Evolutionary conservation across 1,140 invertebrate species (phyloP).

Genomic region (Lethocerus indicus): DNA sequence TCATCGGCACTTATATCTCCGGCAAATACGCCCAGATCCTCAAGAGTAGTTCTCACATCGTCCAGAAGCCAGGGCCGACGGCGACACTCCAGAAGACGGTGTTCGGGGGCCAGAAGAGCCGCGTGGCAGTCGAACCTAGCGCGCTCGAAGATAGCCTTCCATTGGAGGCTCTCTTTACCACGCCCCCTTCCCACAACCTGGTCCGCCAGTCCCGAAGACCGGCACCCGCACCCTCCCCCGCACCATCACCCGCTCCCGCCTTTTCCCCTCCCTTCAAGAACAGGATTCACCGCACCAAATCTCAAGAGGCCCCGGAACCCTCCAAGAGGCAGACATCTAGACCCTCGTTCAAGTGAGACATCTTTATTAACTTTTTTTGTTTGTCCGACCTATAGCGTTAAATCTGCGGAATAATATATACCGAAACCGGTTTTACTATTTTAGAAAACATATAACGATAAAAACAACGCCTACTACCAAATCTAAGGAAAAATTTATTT

Average conservation of each 20-base stretch:
- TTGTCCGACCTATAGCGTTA: background rate
- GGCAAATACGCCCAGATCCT: constrained; percentile 73
- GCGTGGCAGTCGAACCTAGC: constrained; percentile 13
- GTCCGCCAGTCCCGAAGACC: constrained; percentile 35
- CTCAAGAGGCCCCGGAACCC: background rate
- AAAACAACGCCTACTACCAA: no score
- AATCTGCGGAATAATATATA: no score
- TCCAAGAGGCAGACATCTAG: background rate
- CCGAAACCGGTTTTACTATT: no score
- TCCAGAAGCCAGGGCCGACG: constrained; percentile 34
- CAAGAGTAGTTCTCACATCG: constrained; percentile 36
- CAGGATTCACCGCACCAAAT: constrained; percentile 13
- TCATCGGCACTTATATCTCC: constrained; percentile 72
- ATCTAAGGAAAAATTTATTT: no score
- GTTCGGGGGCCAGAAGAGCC: background rate
- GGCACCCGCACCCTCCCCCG: constrained; percentile 11
- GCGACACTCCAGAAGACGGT: constrained; percentile 20
- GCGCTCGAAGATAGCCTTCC: constrained; percentile 35
- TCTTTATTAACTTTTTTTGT: background rate
- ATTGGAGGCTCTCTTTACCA: constrained; percentile 28
- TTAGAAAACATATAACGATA: no score
- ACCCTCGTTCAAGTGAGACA: constrained; percentile 10
- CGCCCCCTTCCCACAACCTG: constrained; percentile 22
- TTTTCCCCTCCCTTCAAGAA: constrained; percentile 17
- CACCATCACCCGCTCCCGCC: no score